These are phyloP conservation scores for Marasmarcha lunaedactyla DNA, from an alignment of 2,888 invertebrate genomes.

Conservation along the genomic window DNA sequence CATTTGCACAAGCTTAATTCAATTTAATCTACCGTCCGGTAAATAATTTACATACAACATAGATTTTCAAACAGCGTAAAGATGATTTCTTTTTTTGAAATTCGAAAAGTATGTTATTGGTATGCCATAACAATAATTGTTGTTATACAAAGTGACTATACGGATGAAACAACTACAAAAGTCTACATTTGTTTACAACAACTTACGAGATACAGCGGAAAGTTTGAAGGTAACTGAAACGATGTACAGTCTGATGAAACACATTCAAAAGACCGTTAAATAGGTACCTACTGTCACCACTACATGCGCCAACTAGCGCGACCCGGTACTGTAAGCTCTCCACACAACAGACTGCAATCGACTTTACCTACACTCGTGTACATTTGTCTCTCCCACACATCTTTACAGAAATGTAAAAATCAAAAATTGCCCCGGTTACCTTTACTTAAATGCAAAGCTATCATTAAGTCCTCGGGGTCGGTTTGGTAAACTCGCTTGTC, in stretches of 20 bases:
- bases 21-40: no score
- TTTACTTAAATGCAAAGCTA: slow-evolving; percentile 65
- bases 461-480: slow-evolving; percentile 56
- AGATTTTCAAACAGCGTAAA: no score
- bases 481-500: slow-evolving; percentile 52
- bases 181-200: no score
- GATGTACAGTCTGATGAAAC: slow-evolving; percentile 22
- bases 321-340: slow-evolving; percentile 31
- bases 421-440: slow-evolving; percentile 55
- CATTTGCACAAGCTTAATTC: no score
- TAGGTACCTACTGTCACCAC: slow-evolving; percentile 36
- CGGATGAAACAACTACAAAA: no score
- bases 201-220: no score
- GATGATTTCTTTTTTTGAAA: no score
- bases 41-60: no score
- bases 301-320: slow-evolving; percentile 36
- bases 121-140: no score
- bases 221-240: no score
- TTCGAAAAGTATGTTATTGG: no score
- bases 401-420: slow-evolving; percentile 20
- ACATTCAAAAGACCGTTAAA: slow-evolving; percentile 39
- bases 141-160: no score
- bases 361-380: slow-evolving; percentile 22
- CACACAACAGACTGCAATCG: slow-evolving; percentile 29
- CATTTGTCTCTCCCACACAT: slow-evolving; percentile 16